These are phyloP conservation scores for Nebria ingens DNA, from an alignment of 1,140 invertebrate genomes.

Conservation along the genomic window DNA sequence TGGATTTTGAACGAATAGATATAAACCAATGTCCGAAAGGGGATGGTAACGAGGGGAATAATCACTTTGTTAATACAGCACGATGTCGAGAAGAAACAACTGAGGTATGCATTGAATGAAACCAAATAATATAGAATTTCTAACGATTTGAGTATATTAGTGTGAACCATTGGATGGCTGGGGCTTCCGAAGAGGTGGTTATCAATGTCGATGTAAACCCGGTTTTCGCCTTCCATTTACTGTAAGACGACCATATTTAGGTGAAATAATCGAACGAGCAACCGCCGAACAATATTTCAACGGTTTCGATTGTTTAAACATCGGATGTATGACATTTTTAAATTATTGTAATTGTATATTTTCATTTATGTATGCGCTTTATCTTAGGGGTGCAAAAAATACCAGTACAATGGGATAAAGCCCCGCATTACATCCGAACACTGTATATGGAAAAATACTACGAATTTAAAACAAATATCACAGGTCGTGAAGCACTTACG, in stretches of 20 bases:
- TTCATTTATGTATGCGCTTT: neutral
- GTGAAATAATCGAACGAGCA: slow-evolving; percentile 87
- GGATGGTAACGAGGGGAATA: slow-evolving; percentile 73
- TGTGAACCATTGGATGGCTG: slow-evolving; percentile 94
- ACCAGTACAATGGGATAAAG: slow-evolving; percentile 65
- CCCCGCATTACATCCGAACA: slow-evolving; percentile 53
- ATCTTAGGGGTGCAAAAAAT: slow-evolving; percentile 66
- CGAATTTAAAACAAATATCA: slow-evolving; percentile 59
- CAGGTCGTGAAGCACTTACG: slow-evolving; percentile 50
- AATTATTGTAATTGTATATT: neutral
- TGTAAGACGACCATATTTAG: slow-evolving; percentile 80
- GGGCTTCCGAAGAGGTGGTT: slow-evolving; percentile 90
- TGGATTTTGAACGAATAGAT: slow-evolving; percentile 95
- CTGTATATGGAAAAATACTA: slow-evolving; percentile 61
- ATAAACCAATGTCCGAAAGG: slow-evolving; percentile 93
- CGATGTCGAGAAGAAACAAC: slow-evolving; percentile 89
- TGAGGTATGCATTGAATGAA: slow-evolving; percentile 50
- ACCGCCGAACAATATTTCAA: slow-evolving; percentile 85
- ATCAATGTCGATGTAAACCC: slow-evolving; percentile 88
- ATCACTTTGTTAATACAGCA: slow-evolving; percentile 82
- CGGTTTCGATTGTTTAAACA: slow-evolving; percentile 83
- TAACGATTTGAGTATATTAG: slow-evolving; percentile 35
- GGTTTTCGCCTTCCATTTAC: slow-evolving; percentile 78
- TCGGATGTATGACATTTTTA: slow-evolving; percentile 68
- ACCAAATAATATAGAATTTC: slow-evolving; percentile 1